phyloP scores from a whole-genome alignment of 2,888 invertebrate genomes.

The Morinoia aosen region DNA sequence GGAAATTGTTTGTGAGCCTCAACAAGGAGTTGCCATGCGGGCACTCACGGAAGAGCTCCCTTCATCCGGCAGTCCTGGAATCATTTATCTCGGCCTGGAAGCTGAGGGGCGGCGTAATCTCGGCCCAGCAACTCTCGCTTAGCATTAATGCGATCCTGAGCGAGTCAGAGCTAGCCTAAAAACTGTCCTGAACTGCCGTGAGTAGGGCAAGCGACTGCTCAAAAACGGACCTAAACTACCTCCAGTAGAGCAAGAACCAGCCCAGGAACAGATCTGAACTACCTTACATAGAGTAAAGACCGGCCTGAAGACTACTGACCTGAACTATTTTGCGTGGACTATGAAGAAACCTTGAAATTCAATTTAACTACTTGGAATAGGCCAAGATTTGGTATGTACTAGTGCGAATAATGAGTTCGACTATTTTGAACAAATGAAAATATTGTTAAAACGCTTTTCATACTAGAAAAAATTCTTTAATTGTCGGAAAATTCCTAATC shows the following conservation, averaged over 20 bases:
- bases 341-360: too few species aligned
- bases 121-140: slow-evolving; percentile 12
- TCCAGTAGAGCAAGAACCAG: background rate
- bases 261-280: background rate
- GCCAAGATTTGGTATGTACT: too few species aligned
- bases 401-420: too few species aligned
- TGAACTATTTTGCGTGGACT: too few species aligned
- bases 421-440: too few species aligned
- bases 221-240: background rate
- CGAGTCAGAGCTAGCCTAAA: background rate
- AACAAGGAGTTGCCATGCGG: background rate
- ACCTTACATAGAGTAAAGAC: background rate
- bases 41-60: slow-evolving; percentile 10
- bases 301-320: background rate
- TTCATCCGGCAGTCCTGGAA: background rate
- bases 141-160: slow-evolving; percentile 17
- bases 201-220: background rate
- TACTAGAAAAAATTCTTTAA: too few species aligned
- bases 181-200: background rate
- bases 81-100: slow-evolving; percentile 10
- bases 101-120: background rate
- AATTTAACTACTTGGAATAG: too few species aligned
- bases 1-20: background rate
- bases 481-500: too few species aligned
- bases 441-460: too few species aligned